Conservation (phyloP, 2,888 invertebrate genomes). For the Chironomus tentans region DNA sequence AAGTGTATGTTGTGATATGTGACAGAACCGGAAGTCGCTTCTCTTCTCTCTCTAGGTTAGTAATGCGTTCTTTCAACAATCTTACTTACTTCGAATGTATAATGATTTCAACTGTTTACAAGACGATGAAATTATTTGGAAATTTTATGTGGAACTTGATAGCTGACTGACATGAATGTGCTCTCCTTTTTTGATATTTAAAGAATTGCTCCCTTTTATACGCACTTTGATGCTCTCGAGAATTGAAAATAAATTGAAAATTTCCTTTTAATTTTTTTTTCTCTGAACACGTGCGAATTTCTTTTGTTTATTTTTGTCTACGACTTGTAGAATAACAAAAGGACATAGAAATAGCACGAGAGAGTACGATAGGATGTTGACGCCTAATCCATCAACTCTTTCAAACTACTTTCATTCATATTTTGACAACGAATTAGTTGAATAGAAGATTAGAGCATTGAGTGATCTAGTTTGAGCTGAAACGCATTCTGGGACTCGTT, state of each 20-base stretch:
- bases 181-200: too few relatives aligned
- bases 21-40: conserved; percentile 25
- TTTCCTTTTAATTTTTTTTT: not conserved
- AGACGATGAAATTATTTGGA: not conserved
- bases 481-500: not conserved
- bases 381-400: conserved; percentile 24
- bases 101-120: conserved; percentile 8
- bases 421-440: not conserved
- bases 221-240: not conserved
- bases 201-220: not conserved
- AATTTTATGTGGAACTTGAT: conserved; percentile 11
- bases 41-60: conserved; percentile 22
- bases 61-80: conserved; percentile 23
- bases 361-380: not conserved
- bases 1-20: conserved; percentile 15
- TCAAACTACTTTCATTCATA: not conserved
- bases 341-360: not conserved
- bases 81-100: conserved; percentile 15
- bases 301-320: conserved; percentile 23
- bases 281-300: conserved; percentile 22
- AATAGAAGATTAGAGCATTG: too few relatives aligned
- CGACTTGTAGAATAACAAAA: not conserved
- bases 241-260: not conserved
- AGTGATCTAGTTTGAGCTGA: not conserved
- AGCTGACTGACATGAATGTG: not conserved